These are phyloP conservation scores for Calliphora vicina DNA, from an alignment of 1,140 invertebrate species.

Conservation along the genomic window DNA sequence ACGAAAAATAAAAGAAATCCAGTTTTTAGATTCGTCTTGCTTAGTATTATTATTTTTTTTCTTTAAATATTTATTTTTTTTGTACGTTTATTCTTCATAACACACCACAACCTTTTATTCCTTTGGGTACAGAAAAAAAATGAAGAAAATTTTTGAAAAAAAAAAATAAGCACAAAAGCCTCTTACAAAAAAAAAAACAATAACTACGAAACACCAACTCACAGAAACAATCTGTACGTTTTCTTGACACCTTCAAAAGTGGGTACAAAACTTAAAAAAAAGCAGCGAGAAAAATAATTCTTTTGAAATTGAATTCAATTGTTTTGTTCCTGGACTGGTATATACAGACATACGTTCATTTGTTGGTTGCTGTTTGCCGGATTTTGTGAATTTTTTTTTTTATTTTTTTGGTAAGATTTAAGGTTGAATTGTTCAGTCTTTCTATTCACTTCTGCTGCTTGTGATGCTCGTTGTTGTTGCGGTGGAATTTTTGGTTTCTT, in stretches of 20 bases:
- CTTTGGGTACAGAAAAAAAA: not conserved
- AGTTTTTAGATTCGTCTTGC: not conserved
- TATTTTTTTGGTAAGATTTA: not conserved
- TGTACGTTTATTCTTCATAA: not conserved
- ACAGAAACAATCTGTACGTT: not conserved
- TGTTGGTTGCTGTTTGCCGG: not conserved
- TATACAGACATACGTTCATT: not conserved
- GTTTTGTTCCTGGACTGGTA: not conserved
- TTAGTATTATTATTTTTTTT: not conserved
- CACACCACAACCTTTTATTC: not conserved
- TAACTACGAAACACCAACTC: not conserved
- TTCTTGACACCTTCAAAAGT: constrained; percentile 13
- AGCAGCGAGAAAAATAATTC: not conserved
- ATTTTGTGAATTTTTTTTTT: not conserved
- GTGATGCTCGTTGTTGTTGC: not conserved
- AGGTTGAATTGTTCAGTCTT: not conserved
- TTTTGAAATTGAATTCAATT: constrained; percentile 17
- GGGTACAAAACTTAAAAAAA: not conserved
- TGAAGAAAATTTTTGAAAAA: not conserved
- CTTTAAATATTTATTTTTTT: not conserved
- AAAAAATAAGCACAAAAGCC: not conserved
- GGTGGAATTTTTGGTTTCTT: not conserved
- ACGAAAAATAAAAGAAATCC: not conserved
- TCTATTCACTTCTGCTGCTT: not conserved
- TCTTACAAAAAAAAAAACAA: not conserved